Evolutionary conservation across 1,140 invertebrate species (phyloP), one percentile per base, ranked within the genome.

Genomic region (Calephelis virginiensis): DNA sequence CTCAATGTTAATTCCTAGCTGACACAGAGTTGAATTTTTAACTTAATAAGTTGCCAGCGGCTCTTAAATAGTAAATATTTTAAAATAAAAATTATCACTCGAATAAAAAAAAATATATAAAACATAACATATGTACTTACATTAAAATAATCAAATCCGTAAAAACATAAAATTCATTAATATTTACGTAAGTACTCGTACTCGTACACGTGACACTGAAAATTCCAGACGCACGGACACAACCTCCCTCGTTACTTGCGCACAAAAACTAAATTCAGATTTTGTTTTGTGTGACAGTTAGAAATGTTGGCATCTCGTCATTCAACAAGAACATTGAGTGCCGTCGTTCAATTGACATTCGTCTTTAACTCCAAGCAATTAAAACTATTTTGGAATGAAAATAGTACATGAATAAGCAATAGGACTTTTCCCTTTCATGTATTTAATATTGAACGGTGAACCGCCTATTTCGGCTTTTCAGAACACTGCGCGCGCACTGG

Each of bases 381-480:
- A 38, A 59, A 37, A 5, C 53, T 59, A 38, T 59, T 59, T 59
- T 38, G 8, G 12, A n/a, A 28, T 37, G 37, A 53, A 53, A 2
- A 37, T 28, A 28, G 8, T 67, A 73, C 81, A 72, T 66, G 76
- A 71, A 75, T 76, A 56, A 76, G 77, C 64, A 62, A 72, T 77
- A 81, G 77, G 8, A 66, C 74, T 45, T 80, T 10, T 85, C 73
- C 74, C 38, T 80, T 10, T 85, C 73, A 56, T 56, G 53, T 56
- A 12, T 68, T 48, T 67, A 14, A 61, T 87, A 87, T 86, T 80
- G 85, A 86, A 79, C 82, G 75, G 74, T 80, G 85, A 86, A 79
- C 82, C 75, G 74, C 75, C 75, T 78, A 63, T 43, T 74, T 77
- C 64, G 67, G 53, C 61, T 68, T 76, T 76, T 77, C 72, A 70